Evolutionary conservation across 1,140 invertebrate genomes (phyloP), one percentile per base, ranked within the genome.

Genomic region (Pollicipes pollicipes): DNA sequence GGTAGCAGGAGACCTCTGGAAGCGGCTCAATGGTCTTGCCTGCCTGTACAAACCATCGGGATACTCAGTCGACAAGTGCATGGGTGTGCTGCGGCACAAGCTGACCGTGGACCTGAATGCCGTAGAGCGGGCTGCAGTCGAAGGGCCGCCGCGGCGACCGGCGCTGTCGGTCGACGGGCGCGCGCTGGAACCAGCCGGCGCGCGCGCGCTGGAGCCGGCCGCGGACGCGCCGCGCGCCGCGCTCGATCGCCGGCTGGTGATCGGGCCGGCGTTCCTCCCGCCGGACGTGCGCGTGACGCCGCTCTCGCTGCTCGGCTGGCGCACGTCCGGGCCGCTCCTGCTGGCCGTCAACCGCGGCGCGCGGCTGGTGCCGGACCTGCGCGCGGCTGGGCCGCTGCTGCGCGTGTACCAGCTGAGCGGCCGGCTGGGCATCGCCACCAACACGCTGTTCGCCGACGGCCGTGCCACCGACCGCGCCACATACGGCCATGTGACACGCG

Each of bases 351-450:
- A 66, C 64, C 10, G 64, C n/a, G 64, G 64, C 28, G 8, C 27
- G 3, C 64, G 64, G 27, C 28, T 66, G 64, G 27, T 29, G 64
- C 24, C n/a, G 3, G 64, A 21, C 10, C 27, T 91, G 32, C 81
- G 84, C 74, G 73, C 81, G 29, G 80, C 83, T 35, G 79, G 83
- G 6, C 82, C 84, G 27, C 64, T 28, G 27, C 83, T 88, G 8
- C 81, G 85, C 73, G 84, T 85, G 10, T 95, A 88, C 77, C 87
- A 88, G 79, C 77, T 95, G 0, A 88, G 86, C 72, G 91, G 90
- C 0, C 78, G 85, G 72, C 83, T 97, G 30, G 93, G 93, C 3
- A 82, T 84, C 74, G 87, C 88, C 26, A 95, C 91, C 24, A 84
- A 89, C 58, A 88, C 84, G 75, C 86, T 85, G 76, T 89, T 87